Base-by-base conservation (phyloP, 2,797 vertebrate species). In the Tachyglossus aculeatus region DNA sequence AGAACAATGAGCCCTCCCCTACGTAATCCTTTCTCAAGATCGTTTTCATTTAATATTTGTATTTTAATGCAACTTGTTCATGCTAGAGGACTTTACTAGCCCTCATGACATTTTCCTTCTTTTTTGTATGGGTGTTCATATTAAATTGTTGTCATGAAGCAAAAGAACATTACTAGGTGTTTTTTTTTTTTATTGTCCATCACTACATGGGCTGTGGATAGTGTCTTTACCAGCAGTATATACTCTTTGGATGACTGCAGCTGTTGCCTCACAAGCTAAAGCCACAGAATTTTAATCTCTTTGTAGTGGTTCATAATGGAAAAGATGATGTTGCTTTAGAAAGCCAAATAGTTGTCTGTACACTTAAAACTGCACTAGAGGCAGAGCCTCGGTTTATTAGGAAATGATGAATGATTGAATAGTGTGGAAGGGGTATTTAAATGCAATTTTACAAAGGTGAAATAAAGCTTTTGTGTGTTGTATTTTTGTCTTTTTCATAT, bases 101-200 rank as follows among this genome's bases (percentile, higher is more conserved):
- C n/a, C 27, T 36, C 39, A 83, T 84, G 80, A 61, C 19, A 59
- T 78, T 71, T 83, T 78, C 76, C 34, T 45, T 43, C 0, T 74
- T 78, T 86, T 83, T 77, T 47, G 15, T 12, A 50, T 72, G 40
- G 27, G 41, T 81, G 47, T 77, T 76, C 27, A 50, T 50, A 68
- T 53, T 40, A 83, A 71, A 40, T 40, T 77, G 32, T 57, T 79
- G 58, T 60, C 84, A 72, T 71, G 67, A 87, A 87, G 81, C 16
- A 74, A 79, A 72, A 67, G 36, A 75, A 53, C 53, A 70, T 72
- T 59, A 34, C 9, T 60, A 37, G 16, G 22, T 6, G 2, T 4
- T 45, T 14, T 52, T 27, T 16, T 43, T 16, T 25, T 19, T 37
- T 44, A 5, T 37, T 2, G 50, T 24, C 15, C 27, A 22, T 64